Evolutionary conservation across 1,140 invertebrate genomes (phyloP), one percentile per base, ranked within the genome.

Genomic region (Thaumatotibia leucotreta): DNA sequence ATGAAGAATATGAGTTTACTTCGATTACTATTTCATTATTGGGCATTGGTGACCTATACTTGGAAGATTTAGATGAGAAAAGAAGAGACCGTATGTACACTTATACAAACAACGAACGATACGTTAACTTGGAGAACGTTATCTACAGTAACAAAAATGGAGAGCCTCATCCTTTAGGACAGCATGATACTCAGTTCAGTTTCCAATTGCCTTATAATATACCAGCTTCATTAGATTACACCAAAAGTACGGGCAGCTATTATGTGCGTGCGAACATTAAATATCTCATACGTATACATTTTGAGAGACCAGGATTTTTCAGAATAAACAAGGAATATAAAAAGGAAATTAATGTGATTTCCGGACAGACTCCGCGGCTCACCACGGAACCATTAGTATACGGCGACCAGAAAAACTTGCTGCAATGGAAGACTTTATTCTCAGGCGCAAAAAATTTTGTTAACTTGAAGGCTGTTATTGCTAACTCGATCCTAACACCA

Each of bases 121-220:
- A 67, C 20, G 61, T 67, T 17, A 9, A 49, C 32, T 11, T 35
- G 20, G 61, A 67, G 9, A 33, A 35, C 11, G 45, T 67, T 14
- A 14, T 65, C 32, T 23, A 52, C 23, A 52, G 8, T 22, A 27
- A 23, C 23, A 45, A 33, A 4, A 14, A 52, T 1, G 29, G 49
- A 22, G 23, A 35, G 24, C 17, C 35, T 1, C 6, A 20, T 1
- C 4, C 33, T 33, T 2, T 23, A 14, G 66, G 50, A 0, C 22
- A 39, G 14, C 61, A 64, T n/a, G 31, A 64, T 14, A 33, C 52
- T 4, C 23, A 52, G 58, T 64, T 64, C 39, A 61, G 32, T 23
- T 68, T 68, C 33, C 20, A 54, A 14, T 8, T 68, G 4, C 66
- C 66, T 29, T 33, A 64, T 14, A 63, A 68, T 20, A 61, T 64